A percentile compares a stretch with the other conserved stretches of the same genome.
phyloP scores from a whole-genome alignment of 2,113 vertebrate species.

The Aspiorhynchus laticeps region DNA sequence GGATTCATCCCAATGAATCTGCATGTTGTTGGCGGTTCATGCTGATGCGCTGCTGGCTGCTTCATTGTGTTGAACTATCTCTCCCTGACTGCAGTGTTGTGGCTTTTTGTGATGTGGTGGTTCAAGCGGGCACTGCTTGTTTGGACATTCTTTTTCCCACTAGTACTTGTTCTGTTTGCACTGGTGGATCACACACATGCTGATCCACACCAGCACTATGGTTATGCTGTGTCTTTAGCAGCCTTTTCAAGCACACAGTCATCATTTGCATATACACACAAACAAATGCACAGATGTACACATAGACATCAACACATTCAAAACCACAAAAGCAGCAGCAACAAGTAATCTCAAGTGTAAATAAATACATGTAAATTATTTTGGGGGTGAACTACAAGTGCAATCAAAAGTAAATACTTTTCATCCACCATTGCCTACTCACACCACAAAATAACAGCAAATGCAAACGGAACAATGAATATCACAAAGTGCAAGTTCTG shows the following conservation, averaged over 20 bases:
- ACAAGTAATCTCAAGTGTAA: background rate
- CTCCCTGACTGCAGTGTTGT: background rate
- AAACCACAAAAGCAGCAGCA: background rate
- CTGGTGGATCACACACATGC: background rate
- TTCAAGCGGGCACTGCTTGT: background rate
- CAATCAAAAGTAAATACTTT: background rate
- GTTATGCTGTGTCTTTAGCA: background rate
- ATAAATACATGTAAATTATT: background rate
- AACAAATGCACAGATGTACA: background rate
- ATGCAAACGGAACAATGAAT: background rate
- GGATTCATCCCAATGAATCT: background rate
- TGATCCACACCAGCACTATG: background rate
- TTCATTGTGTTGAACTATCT: constrained; percentile 1
- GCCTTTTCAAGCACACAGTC: background rate
- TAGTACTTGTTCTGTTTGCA: background rate
- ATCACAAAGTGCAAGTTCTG: background rate
- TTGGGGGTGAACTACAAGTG: background rate
- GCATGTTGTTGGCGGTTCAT: background rate
- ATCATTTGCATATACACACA: background rate
- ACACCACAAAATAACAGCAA: background rate
- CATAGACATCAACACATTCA: background rate
- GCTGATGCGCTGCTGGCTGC: background rate
- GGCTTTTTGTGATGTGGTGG: background rate
- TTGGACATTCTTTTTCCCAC: background rate
- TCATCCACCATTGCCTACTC: background rate